Evolutionary conservation across 2,797 vertebrate genomes (phyloP), one percentile per base, ranked within the genome.

Genomic region (Lagocephalus sceleratus): DNA sequence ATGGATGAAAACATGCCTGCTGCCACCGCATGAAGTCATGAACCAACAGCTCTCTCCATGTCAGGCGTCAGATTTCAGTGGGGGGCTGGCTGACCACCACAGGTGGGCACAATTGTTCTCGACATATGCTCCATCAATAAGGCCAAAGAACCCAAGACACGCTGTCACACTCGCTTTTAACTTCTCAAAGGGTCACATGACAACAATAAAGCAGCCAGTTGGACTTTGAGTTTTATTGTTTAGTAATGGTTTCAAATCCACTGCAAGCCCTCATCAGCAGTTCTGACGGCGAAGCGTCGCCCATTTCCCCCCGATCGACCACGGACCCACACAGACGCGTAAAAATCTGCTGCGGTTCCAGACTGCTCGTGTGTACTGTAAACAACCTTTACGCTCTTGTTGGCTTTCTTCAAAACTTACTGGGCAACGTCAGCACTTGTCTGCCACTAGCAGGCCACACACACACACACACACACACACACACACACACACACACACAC

Each of bases 61-160:
- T 49, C 39, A 5, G 29, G 82, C 75, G 70, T 86, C 79, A 47
- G 8, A 51, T 85, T 85, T 77, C 83, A 65, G 0, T 54, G 51
- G 68, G 68, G 60, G 73, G 57, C 60, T 19, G 16, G 16, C 15
- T 19, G 38, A 58, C 63, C 60, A 46, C 78, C 60, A 50, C 78
- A 75, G 72, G 70, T 63, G 60, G 65, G 81, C 60, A 77, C 83
- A 76, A 85, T 85, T 84, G 80, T 82, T 84, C 83, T 74, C 79
- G 65, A 64, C 78, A 84, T 76, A 73, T 52, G 74, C 64, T 56
- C 59, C 38, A 73, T 84, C 66, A 79, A 85, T 81, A 85, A 76
- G 75, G 50, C 29, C 1, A 46, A 75, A 76, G 82, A 77, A 71
- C 66, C 81, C 77, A 77, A 71, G 81, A 79, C 82, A 75, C 66